These are phyloP conservation scores for Oscheius sp. DNA, from an alignment of 2,888 invertebrate species.

Conservation along the genomic window DNA sequence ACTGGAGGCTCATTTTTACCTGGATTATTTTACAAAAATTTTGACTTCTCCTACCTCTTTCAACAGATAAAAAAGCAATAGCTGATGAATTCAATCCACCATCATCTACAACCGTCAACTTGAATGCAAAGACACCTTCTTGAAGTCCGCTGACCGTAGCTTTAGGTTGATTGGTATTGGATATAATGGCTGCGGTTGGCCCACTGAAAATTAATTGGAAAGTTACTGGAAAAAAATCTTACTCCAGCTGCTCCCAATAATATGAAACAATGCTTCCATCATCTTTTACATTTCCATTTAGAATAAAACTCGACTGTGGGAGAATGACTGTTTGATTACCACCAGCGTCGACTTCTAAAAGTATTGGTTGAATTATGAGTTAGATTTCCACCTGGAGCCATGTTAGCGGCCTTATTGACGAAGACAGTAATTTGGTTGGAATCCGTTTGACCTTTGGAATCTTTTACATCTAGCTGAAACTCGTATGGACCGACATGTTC, in stretches of 20 bases:
- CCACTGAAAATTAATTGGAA: constrained; percentile 23
- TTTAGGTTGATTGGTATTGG: constrained; percentile 41
- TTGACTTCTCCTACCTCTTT: constrained; percentile 9
- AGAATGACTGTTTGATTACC: constrained; percentile 36
- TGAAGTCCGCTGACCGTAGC: constrained; percentile 35
- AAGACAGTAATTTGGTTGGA: constrained; percentile 35
- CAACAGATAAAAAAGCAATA: constrained; percentile 29
- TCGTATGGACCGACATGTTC: constrained; percentile 41
- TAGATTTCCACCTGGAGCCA: constrained; percentile 32
- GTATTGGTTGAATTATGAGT: neutral
- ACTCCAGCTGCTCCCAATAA: constrained; percentile 39
- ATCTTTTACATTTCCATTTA: constrained; percentile 43
- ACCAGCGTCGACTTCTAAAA: constrained; percentile 38
- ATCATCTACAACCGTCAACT: constrained; percentile 36
- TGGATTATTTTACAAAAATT: neutral
- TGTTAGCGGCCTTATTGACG: constrained; percentile 39
- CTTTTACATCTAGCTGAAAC: constrained; percentile 39
- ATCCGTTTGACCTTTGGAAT: constrained; percentile 40
- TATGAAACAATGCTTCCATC: constrained; percentile 40
- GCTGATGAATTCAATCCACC: constrained; percentile 36
- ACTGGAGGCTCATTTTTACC: constrained; percentile 43
- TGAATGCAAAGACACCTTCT: constrained; percentile 40
- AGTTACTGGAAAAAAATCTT: neutral
- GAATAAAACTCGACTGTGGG: constrained; percentile 37
- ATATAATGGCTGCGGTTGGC: constrained; percentile 28